Conservation (phyloP, 2,888 invertebrate species). For the Perdita meconis region DNA sequence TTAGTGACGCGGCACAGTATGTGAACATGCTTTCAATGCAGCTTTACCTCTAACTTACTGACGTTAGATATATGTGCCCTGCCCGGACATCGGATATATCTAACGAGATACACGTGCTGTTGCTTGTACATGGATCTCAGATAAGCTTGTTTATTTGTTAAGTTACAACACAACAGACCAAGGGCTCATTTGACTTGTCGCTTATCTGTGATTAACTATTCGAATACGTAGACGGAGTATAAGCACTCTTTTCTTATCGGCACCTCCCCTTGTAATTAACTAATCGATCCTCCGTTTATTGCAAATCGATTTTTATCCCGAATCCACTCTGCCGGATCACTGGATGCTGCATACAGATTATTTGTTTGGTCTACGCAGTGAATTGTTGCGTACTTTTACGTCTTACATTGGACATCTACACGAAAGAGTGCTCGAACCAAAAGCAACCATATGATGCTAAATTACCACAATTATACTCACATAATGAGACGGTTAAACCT, state of each 20-base stretch:
- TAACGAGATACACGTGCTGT: constrained; percentile 61
- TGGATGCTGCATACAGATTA: too few species aligned
- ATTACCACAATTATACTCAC: too few species aligned
- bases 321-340: neutral
- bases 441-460: too few species aligned
- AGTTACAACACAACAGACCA: constrained; percentile 24
- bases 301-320: neutral
- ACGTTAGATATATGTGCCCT: constrained; percentile 39
- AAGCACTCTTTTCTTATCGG: neutral
- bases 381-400: too few species aligned
- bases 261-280: neutral
- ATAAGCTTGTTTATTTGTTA: constrained; percentile 62
- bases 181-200: constrained; percentile 24
- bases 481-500: too few species aligned
- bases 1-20: constrained; percentile 12
- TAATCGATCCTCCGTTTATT: neutral
- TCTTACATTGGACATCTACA: too few species aligned
- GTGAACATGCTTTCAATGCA: constrained; percentile 26
- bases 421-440: too few species aligned
- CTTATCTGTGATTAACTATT: constrained; percentile 36
- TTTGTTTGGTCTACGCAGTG: too few species aligned
- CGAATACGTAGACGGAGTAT: constrained; percentile 14
- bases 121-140: constrained; percentile 44
- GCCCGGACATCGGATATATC: constrained; percentile 48
- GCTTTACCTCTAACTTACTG: constrained; percentile 50